Conservation (phyloP, 2,113 vertebrate species). For the Microtus richardsoni region DNA sequence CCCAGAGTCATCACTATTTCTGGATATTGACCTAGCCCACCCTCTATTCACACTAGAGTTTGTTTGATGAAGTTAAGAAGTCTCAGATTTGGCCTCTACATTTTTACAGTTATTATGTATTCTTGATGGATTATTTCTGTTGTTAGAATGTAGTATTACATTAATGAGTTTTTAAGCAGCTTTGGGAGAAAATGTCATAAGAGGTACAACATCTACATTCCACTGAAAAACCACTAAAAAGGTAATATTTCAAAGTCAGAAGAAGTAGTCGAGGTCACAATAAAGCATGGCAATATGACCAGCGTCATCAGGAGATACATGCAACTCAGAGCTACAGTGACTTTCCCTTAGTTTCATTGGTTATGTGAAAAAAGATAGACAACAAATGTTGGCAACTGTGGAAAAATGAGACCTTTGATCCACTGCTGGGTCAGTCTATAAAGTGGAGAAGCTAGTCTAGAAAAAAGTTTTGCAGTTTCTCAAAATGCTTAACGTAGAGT, state of each 20-base stretch:
- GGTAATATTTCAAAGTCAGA: conserved; percentile 49
- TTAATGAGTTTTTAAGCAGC: background rate
- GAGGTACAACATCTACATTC: conserved; percentile 22
- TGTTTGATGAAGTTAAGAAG: background rate
- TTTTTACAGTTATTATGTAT: background rate
- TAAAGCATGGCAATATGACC: background rate
- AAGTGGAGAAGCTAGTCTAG: background rate
- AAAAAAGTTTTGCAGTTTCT: background rate
- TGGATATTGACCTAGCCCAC: background rate
- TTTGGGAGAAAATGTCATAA: background rate
- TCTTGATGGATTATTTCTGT: background rate
- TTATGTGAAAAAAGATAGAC: background rate
- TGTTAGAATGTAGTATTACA: background rate
- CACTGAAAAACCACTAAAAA: conserved; percentile 8
- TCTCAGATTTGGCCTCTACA: background rate
- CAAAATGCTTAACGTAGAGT: background rate
- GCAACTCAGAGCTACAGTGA: background rate
- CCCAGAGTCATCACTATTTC: too few species aligned
- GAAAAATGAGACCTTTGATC: background rate
- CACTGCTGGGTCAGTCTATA: background rate
- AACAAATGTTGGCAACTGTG: background rate
- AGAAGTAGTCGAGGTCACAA: background rate
- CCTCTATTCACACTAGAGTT: background rate
- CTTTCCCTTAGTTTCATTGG: background rate
- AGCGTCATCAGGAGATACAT: background rate